Evolutionary conservation across 2,888 invertebrate genomes (phyloP).

Genomic region (Drosophila ustulata): DNA sequence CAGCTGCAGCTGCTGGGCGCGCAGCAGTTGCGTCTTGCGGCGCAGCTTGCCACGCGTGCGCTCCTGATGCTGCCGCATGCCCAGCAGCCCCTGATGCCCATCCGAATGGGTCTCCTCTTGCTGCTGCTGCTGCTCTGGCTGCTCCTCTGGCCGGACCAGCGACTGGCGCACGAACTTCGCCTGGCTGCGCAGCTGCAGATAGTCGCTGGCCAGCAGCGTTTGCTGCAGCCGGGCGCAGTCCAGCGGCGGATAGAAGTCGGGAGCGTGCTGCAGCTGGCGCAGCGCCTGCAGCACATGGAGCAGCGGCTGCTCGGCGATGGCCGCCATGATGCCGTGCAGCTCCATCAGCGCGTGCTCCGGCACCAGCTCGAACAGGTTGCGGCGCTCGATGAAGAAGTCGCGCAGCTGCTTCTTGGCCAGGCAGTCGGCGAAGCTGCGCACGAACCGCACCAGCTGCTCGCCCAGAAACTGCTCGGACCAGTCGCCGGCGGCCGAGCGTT

Average conservation of each 20-base stretch:
- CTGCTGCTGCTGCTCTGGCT: conserved; percentile 6
- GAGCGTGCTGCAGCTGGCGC: conserved; percentile 88
- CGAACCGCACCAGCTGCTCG: conserved; percentile 88
- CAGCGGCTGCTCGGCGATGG: conserved; percentile 90
- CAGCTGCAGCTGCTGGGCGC: conserved; percentile 69
- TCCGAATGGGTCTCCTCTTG: conserved; percentile 40
- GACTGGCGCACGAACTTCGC: conserved; percentile 69
- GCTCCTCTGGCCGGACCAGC: conserved; percentile 1
- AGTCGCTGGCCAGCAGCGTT: conserved; percentile 86
- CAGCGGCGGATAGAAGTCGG: conserved; percentile 88
- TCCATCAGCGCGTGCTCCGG: conserved; percentile 88
- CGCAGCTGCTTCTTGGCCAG: conserved; percentile 88
- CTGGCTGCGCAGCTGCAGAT: conserved; percentile 83
- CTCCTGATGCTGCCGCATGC: conserved; percentile 86
- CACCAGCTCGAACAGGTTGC: conserved; percentile 90
- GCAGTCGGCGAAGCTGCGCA: conserved; percentile 88
- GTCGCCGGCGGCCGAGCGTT: conserved; percentile 85
- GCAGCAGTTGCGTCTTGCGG: conserved; percentile 84
- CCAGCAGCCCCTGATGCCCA: conserved; percentile 82
- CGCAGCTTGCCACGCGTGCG: conserved; percentile 86
- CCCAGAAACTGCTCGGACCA: conserved; percentile 92
- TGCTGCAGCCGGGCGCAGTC: conserved; percentile 87
- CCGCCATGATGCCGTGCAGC: conserved; percentile 89
- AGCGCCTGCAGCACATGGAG: conserved; percentile 89
- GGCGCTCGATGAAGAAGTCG: conserved; percentile 90